Evolutionary conservation across 2,888 invertebrate species (phyloP), one percentile per base, ranked within the genome.

Genomic region (Gerris lacustris): DNA sequence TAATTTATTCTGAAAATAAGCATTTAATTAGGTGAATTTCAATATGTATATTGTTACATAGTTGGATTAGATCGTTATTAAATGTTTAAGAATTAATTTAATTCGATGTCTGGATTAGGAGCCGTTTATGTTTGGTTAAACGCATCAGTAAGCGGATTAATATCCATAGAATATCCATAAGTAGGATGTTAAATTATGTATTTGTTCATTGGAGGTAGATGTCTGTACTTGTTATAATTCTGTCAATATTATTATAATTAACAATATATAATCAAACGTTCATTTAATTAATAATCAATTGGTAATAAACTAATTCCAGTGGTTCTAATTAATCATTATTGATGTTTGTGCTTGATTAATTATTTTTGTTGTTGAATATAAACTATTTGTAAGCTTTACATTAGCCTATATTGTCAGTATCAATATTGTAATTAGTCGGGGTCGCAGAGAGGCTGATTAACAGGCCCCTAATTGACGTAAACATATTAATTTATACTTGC

Each of bases 311-410:
- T 55, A 55, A 15, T 15, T 11, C 55, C 55, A 15, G 9, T 55
- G 9, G 9, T 9, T 55, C 55, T 55, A 55, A 55, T 55, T 55
- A 55, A 55, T 55, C 55, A 55, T 55, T 55, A 55, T 55, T 55
- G 55, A 55, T 55, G 55, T 55, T 55, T 55, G 55, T 55, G 55
- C 55, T 11, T 55, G 55, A 55, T 15, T 55, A 55, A 55, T 55
- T 55, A 55, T 55, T 55, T 55, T 55, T 55, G 55, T 55, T 55
- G 55, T 55, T 55, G 55, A 55, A 55, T 55, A 55, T 55, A 55
- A 55, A 55, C 55, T 55, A 55, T 55, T 55, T 55, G 55, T 11
- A 55, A 9, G 55, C 31, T 55, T 55, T 55, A 55, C 55, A 55
- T 55, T 55, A 55, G 55, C 15, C 31, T 31, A 31, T 31, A 31